Evolutionary conservation across 2,797 vertebrate species (phyloP).

Genomic region (Gadopsis bispinosus): DNA sequence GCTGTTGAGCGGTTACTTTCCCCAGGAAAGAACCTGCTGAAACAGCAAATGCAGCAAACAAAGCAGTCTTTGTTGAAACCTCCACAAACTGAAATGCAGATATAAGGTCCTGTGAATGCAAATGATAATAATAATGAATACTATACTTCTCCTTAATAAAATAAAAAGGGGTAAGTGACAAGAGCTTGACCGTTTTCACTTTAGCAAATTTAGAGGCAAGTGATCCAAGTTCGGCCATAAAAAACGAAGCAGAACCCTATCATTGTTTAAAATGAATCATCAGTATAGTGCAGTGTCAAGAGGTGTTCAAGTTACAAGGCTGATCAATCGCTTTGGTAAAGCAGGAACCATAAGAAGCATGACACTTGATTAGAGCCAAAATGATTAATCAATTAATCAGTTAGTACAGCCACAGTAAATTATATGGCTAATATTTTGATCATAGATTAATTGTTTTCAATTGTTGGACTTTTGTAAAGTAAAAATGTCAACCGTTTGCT

Average conservation of each 20-base stretch:
- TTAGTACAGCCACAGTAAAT: neutral
- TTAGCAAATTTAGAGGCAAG: neutral
- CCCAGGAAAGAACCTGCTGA: slow-evolving; percentile 22
- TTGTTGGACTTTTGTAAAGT: neutral
- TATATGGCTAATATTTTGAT: neutral
- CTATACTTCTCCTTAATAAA: neutral
- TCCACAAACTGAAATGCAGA: slow-evolving; percentile 19
- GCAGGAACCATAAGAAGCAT: neutral
- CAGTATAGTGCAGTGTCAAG: neutral
- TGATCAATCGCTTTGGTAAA: neutral
- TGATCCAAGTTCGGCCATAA: neutral
- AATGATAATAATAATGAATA: slow-evolving; percentile 8
- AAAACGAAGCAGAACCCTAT: neutral
- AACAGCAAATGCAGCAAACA: slow-evolving; percentile 32
- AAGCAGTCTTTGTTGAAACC: neutral
- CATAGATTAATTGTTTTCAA: neutral
- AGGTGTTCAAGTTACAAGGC: neutral
- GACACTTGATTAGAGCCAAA: neutral
- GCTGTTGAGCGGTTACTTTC: slow-evolving; percentile 19
- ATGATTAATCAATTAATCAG: neutral
- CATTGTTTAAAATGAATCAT: neutral
- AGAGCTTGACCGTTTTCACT: neutral
- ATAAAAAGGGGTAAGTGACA: neutral
- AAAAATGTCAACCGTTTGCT: neutral
- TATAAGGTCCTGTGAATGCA: neutral